Evolutionary conservation across 2,113 vertebrate genomes (phyloP).

Genomic region (Nannobrachium achirus): DNA sequence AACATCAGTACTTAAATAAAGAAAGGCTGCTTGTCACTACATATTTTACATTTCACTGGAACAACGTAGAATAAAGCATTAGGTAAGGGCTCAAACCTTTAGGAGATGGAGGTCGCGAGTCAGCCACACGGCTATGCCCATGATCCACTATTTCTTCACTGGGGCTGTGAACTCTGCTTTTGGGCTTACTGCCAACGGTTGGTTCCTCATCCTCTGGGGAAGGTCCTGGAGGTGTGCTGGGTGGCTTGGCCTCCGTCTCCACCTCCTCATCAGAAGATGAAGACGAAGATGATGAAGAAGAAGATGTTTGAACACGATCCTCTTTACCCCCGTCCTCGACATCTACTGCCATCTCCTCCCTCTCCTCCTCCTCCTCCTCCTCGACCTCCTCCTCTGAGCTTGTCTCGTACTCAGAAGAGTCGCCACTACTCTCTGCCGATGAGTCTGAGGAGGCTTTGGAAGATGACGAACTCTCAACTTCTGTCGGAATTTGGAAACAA

Average conservation of each 20-base stretch:
- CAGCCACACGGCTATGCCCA: slow-evolving; percentile 28
- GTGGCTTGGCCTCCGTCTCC: slow-evolving; percentile 45
- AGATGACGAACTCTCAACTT: slow-evolving; percentile 78
- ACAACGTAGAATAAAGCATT: background rate
- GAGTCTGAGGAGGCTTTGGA: slow-evolving; percentile 84
- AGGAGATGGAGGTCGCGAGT: slow-evolving; percentile 60
- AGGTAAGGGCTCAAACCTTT: slow-evolving; percentile 56
- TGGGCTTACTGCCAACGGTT: slow-evolving; percentile 28
- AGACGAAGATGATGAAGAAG: slow-evolving; percentile 68
- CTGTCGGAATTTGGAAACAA: slow-evolving; percentile 52
- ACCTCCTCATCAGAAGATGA: slow-evolving; percentile 65
- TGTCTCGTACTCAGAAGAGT: slow-evolving; percentile 89
- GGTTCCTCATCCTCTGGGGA: slow-evolving; percentile 47
- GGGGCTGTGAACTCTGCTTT: slow-evolving; percentile 54
- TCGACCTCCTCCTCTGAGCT: slow-evolving; percentile 85
- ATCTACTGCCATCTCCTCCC: slow-evolving; percentile 35
- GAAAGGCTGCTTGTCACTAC: background rate
- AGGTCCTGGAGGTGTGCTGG: slow-evolving; percentile 36
- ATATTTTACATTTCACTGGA: background rate
- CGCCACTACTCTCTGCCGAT: slow-evolving; percentile 84
- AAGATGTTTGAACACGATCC: slow-evolving; percentile 33
- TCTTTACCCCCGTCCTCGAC: slow-evolving; percentile 53
- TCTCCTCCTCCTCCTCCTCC: slow-evolving; percentile 77
- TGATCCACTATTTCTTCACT: slow-evolving; percentile 29
- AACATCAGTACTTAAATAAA: slow-evolving; percentile 5